Base-by-base conservation (phyloP, 2,797 vertebrate genomes). In the Crenuchus spilurus region DNA sequence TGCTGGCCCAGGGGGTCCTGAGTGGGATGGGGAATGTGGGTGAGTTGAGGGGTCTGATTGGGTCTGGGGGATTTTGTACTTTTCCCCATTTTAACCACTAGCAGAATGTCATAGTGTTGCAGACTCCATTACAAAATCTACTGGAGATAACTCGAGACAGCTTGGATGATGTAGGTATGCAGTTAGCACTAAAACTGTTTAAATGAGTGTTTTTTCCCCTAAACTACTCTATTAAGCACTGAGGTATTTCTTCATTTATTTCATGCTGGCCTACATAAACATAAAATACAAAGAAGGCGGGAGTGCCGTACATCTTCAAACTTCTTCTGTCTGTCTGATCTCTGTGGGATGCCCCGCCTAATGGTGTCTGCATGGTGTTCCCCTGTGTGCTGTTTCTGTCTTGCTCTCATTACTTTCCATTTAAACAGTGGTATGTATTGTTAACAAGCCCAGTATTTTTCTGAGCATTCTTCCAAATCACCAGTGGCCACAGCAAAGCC, bases 371-470 rank as follows among this genome's bases (percentile, higher is more conserved):
- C 14, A 1, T 60, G 42, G 2, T 11, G 16, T 41, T 13, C 39
- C 22, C 6, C 33, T 41, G 22, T 6, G n/a, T 4, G 65, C 39
- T 26, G 9, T 51, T 37, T 16, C 28, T 31, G 41, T 16, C 30
- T 44, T 22, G 60, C 39, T 49, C 55, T 77, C 20, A 6, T 63
- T 46, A 26, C 14, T 13, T 57, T 51, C 44, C 26, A 9, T 22
- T 66, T 41, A 72, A 72, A 49, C 13, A 51, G 62, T 22, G 30
- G 22, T 4, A 22, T 62, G 44, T 57, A 48, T 57, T 42, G 13
- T 65, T 78, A 54, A 72, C 35, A 51, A 20, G 46, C 48, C 33
- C 48, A 8, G 41, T 18, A 24, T 55, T 42, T 31, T 18, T 79
- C 37, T 49, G n/a, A 14, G 54, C 13, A 58, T 22, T 28, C 24